phyloP scores from a whole-genome alignment of 2,113 vertebrate species.

The Chrysochloris asiatica region DNA sequence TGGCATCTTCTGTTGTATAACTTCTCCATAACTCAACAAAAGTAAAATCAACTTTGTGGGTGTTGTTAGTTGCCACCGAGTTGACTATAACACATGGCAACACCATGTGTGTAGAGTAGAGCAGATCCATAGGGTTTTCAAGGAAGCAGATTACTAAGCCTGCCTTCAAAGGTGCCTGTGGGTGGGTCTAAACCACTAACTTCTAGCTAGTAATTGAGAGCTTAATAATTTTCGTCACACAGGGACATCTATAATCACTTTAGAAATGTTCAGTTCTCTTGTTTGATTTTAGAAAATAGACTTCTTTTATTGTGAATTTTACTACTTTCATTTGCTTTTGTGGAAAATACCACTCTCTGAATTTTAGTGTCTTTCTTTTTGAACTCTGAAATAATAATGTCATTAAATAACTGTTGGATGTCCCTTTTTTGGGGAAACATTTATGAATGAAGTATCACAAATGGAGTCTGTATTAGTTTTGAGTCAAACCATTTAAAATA shows the following conservation, averaged over 20 bases:
- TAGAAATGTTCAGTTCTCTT: slow-evolving; percentile 40
- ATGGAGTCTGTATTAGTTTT: background rate
- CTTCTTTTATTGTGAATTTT: slow-evolving; percentile 42
- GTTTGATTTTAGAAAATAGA: slow-evolving; percentile 36
- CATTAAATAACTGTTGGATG: slow-evolving; percentile 11
- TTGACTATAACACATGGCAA: background rate
- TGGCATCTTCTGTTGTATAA: background rate
- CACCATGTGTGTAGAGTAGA: background rate
- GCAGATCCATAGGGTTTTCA: background rate
- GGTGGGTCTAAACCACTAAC: background rate
- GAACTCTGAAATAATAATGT: slow-evolving; percentile 32
- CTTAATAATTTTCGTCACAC: background rate
- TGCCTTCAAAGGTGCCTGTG: background rate
- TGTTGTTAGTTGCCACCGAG: background rate
- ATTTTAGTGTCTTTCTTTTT: slow-evolving; percentile 56
- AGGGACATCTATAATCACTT: background rate
- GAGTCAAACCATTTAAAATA: background rate
- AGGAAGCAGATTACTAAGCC: background rate
- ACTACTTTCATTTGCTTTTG: slow-evolving; percentile 33
- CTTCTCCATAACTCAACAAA: slow-evolving; percentile 7
- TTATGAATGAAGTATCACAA: background rate
- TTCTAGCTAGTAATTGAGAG: background rate
- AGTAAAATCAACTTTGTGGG: background rate
- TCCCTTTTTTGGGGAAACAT: slow-evolving; percentile 1
- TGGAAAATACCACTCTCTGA: background rate